Evolutionary conservation across 2,888 invertebrate species (phyloP).

Genomic region (Zhuqinia jingwanae): DNA sequence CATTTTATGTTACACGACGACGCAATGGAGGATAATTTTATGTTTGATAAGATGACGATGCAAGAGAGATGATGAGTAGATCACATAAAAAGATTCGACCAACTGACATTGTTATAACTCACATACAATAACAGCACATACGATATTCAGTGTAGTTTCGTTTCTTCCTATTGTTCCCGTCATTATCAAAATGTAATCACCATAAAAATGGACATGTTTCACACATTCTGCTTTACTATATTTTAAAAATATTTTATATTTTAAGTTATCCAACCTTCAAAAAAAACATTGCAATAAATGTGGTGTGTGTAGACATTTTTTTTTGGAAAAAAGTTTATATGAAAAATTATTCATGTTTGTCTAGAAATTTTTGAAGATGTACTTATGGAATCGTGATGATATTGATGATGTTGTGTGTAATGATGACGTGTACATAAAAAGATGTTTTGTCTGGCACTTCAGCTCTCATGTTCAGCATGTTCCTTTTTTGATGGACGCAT

Average conservation of each 20-base stretch:
- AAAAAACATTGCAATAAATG: background rate
- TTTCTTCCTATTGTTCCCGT: conserved; percentile 41
- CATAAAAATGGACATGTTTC: conserved; percentile 46
- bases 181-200: conserved; percentile 49
- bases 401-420: background rate
- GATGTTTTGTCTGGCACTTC: background rate
- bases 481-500: conserved; percentile 40
- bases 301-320: background rate
- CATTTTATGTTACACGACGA: conserved; percentile 45
- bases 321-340: conserved; percentile 5
- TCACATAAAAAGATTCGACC: background rate
- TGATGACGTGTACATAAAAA: conserved; percentile 1
- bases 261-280: conserved; percentile 33
- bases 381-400: conserved; percentile 34
- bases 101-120: conserved; percentile 16
- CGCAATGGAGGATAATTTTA: no score
- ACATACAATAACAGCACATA: no score
- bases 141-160: no score
- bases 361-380: background rate
- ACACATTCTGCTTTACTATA: background rate
- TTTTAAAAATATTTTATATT: no score
- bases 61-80: conserved; percentile 5
- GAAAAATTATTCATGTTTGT: conserved; percentile 29
- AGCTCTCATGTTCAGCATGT: background rate
- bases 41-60: conserved; percentile 33